phyloP scores from a whole-genome alignment of 2,113 vertebrate species.

The Globicephala melas region DNA sequence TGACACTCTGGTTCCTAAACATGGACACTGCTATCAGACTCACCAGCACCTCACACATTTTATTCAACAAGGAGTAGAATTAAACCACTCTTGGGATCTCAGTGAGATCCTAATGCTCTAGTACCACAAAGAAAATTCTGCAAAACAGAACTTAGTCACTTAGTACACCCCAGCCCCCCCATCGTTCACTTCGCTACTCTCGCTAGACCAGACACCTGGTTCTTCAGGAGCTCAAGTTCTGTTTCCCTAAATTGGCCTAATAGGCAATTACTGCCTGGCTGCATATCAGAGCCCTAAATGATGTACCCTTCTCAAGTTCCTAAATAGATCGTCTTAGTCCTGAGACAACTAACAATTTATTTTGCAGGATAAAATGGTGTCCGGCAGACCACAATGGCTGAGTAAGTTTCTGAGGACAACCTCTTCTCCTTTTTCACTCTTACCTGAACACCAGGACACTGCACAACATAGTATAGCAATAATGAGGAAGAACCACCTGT shows the following conservation, averaged over 20 bases:
- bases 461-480: background rate
- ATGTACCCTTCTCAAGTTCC: background rate
- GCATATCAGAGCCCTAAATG: background rate
- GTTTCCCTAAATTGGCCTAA: background rate
- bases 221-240: background rate
- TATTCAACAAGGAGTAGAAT: background rate
- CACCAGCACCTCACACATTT: background rate
- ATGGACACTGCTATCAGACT: background rate
- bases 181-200: background rate
- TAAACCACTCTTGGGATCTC: background rate
- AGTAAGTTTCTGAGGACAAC: background rate
- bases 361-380: background rate
- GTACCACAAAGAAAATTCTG: background rate
- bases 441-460: background rate
- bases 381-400: background rate
- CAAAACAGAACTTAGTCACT: background rate
- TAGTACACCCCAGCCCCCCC: background rate
- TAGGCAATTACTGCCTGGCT: background rate
- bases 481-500: background rate
- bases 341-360: background rate
- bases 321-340: background rate
- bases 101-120: background rate
- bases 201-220: background rate
- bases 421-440: background rate
- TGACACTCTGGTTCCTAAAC: background rate